phyloP scores from a whole-genome alignment of 2,113 vertebrate genomes.

The Casuarius casuarius region DNA sequence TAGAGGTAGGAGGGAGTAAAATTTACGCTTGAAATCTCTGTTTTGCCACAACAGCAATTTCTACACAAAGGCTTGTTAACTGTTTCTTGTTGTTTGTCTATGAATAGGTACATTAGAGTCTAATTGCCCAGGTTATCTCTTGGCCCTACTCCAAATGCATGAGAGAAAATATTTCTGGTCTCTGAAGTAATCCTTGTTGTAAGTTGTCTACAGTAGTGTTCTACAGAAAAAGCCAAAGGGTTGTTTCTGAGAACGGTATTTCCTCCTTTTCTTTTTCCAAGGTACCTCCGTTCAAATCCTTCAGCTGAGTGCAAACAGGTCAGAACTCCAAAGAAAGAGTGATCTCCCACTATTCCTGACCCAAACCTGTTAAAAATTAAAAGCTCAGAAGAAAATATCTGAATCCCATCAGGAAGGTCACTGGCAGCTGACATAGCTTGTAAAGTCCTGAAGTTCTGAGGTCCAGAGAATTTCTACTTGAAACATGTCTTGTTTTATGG shows the following conservation, averaged over 20 bases:
- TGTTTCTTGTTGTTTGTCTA: background rate
- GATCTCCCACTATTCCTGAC: background rate
- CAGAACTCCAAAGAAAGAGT: background rate
- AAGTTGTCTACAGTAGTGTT: background rate
- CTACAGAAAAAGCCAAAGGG: background rate
- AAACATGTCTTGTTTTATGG: rapidly evolving
- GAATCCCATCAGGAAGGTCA: background rate
- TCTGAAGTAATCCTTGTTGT: background rate
- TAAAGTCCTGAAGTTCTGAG: background rate
- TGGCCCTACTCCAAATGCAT: background rate
- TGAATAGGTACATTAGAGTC: background rate
- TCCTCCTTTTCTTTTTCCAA: background rate
- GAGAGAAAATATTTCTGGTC: background rate
- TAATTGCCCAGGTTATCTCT: background rate
- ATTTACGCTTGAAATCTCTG: background rate
- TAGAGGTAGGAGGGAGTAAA: background rate
- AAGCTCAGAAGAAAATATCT: background rate
- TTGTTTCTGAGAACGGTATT: background rate
- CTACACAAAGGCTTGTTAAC: background rate
- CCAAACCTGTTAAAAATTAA: background rate
- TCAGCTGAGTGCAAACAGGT: background rate
- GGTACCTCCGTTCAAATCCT: background rate
- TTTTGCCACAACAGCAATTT: background rate
- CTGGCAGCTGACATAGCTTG: background rate
- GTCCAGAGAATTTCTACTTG: background rate